phyloP scores from a whole-genome alignment of 2,797 vertebrate genomes.

The Nyctibius grandis region DNA sequence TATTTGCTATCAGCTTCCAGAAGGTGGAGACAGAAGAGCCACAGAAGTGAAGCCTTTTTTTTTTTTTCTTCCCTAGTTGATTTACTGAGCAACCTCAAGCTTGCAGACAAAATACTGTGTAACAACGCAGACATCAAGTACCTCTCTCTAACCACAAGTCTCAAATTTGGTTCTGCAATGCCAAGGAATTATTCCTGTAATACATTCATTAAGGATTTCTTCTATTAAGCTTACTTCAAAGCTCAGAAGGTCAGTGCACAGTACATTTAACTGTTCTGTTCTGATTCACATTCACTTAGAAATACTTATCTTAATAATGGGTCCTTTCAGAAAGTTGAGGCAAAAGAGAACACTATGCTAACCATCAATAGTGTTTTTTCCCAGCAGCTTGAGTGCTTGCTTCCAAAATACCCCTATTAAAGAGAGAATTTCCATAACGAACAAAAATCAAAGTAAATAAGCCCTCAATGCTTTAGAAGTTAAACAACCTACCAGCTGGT shows the following conservation, averaged over 20 bases:
- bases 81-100: not conserved
- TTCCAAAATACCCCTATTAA: not conserved
- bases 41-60: not conserved
- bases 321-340: not conserved
- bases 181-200: not conserved
- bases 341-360: not conserved
- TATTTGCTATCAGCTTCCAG: conserved; percentile 51
- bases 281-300: not conserved
- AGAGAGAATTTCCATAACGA: not conserved
- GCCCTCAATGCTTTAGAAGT: not conserved
- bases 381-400: not conserved
- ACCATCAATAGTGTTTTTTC: not conserved
- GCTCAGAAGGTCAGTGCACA: not conserved
- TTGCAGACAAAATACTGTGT: not conserved
- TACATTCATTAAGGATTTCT: not conserved
- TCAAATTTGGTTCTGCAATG: not conserved
- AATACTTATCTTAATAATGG: not conserved
- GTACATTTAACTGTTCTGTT: not conserved
- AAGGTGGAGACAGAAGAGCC: conserved; percentile 55
- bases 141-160: not conserved
- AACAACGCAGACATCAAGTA: not conserved
- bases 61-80: not conserved
- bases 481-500: not conserved
- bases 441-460: not conserved
- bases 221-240: not conserved